Evolutionary conservation across 2,113 vertebrate genomes (phyloP).

Genomic region (Callithrix jacchus): DNA sequence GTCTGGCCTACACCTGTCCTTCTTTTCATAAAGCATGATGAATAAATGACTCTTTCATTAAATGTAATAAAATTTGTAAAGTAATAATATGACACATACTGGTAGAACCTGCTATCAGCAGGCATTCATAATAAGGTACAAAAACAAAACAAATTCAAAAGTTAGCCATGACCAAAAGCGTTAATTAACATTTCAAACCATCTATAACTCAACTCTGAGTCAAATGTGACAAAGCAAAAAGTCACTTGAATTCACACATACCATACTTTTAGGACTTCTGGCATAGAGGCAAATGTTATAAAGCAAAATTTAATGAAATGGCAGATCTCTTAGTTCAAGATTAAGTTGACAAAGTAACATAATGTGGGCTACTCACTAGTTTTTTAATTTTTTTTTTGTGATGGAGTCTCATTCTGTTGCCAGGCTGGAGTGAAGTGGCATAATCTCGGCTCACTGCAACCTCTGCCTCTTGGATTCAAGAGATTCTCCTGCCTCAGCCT

Average conservation of each 20-base stretch:
- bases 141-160: slow-evolving; percentile 13
- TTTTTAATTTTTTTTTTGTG: no score
- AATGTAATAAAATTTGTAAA: neutral
- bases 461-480: no score
- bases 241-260: neutral
- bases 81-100: neutral
- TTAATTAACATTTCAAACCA: neutral
- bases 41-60: neutral
- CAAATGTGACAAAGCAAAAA: slow-evolving; percentile 16
- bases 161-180: neutral
- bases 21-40: neutral
- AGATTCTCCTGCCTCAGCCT: no score
- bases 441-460: no score
- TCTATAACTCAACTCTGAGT: neutral
- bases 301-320: neutral
- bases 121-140: neutral
- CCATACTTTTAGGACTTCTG: neutral
- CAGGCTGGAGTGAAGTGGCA: no score
- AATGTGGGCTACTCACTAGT: neutral
- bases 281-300: neutral
- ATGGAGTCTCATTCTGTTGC: no score
- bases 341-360: neutral
- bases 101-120: neutral
- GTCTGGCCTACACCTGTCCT: neutral
- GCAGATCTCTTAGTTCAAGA: neutral